Conservation (phyloP, 2,797 vertebrate genomes). For the Naso thynnoides region DNA sequence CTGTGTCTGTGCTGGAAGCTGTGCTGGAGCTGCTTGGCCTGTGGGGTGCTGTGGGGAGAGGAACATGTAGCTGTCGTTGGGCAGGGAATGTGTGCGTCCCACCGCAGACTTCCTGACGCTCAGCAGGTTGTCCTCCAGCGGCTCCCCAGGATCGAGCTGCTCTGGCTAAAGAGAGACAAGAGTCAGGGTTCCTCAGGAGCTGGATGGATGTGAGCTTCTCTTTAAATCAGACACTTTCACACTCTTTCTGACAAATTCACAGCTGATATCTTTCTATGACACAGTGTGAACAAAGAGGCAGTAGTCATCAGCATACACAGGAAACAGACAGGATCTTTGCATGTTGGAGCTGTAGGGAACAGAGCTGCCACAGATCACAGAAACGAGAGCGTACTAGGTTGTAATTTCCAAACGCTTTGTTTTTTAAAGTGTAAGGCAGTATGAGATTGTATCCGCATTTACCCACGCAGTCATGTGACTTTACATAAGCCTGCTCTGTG, state of each 20-base stretch:
- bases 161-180: constrained; percentile 62
- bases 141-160: constrained; percentile 47
- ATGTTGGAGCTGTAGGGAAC: constrained; percentile 69
- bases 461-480: not conserved
- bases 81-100: constrained; percentile 95
- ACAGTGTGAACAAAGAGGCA: constrained; percentile 66
- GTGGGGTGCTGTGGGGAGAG: constrained; percentile 66
- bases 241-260: constrained; percentile 56
- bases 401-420: constrained; percentile 11
- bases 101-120: constrained; percentile 91
- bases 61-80: constrained; percentile 99
- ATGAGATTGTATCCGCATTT: constrained; percentile 10
- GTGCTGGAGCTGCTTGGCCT: constrained; percentile 38
- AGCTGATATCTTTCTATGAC: constrained; percentile 48
- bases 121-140: constrained; percentile 86
- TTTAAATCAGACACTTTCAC: constrained; percentile 45
- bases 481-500: constrained; percentile 42
- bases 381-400: constrained; percentile 5
- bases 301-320: constrained; percentile 72
- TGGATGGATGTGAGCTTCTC: not conserved
- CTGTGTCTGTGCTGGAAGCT: constrained; percentile 56
- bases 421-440: not conserved
- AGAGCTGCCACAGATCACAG: constrained; percentile 74
- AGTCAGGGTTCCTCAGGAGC: constrained; percentile 33
- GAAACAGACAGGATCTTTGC: constrained; percentile 64